Conservation (phyloP, 2,797 vertebrate genomes). For the Hemitrygon akajei region DNA sequence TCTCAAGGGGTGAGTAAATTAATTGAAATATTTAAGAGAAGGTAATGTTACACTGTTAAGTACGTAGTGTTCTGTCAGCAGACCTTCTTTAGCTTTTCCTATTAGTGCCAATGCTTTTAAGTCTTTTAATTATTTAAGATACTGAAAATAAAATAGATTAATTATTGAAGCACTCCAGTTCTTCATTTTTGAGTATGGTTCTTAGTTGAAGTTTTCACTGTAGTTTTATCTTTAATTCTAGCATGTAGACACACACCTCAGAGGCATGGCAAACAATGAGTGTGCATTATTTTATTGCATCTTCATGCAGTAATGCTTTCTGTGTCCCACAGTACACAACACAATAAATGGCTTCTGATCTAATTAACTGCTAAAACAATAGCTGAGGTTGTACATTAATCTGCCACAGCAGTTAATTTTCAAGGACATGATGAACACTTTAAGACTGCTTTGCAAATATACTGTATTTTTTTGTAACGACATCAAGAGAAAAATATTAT, state of each 20-base stretch:
- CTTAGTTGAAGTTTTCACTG: not conserved
- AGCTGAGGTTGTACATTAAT: not conserved
- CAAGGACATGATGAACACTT: not conserved
- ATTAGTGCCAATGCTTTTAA: not conserved
- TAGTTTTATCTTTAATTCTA: not conserved
- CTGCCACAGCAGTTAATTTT: slow-evolving; percentile 1
- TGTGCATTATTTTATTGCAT: not conserved
- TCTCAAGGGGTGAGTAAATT: not conserved
- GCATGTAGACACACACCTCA: not conserved
- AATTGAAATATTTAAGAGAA: not conserved
- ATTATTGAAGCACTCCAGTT: not conserved
- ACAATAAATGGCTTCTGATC: not conserved
- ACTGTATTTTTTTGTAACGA: not conserved
- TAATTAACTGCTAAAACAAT: not conserved
- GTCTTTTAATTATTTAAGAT: not conserved
- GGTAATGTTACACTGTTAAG: not conserved
- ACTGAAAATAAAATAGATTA: not conserved
- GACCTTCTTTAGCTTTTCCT: not conserved
- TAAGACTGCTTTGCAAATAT: not conserved
- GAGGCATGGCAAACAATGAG: not conserved
- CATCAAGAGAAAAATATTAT: not conserved
- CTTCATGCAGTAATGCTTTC: not conserved
- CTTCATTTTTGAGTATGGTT: not conserved
- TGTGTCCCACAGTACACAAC: not conserved
- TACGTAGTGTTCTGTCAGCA: not conserved